Percentiles rank a stretch among this genome's conserved stretches.
phyloP scores from a whole-genome alignment of 92 coral and sea anemone species.

The Micromussa lordhowensis region DNA sequence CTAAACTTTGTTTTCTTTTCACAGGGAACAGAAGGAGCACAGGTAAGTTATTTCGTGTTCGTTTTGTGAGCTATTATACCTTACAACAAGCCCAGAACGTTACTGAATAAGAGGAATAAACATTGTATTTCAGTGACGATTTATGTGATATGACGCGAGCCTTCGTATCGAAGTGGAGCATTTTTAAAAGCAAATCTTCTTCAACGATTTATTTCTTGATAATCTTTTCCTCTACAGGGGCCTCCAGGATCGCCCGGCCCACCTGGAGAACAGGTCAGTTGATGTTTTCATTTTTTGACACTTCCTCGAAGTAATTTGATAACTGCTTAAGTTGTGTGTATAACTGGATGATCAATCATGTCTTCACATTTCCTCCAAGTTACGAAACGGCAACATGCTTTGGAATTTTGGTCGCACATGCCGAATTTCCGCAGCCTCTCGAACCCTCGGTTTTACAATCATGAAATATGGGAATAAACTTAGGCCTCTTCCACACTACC shows the following conservation, averaged over 20 bases:
- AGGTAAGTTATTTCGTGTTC: conserved; percentile 14
- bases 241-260: conserved; percentile 51
- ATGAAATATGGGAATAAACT: no score
- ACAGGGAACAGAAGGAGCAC: conserved; percentile 27
- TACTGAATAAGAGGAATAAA: not conserved
- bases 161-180: no score
- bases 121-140: not conserved
- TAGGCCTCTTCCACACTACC: no score
- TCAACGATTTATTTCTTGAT: not conserved
- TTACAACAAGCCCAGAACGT: not conserved
- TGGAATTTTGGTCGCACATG: no score
- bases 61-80: not conserved
- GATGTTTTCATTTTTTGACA: not conserved
- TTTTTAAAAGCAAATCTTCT: not conserved
- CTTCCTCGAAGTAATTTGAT: no score
- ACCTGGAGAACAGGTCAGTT: conserved; percentile 40
- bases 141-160: not conserved
- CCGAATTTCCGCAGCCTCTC: no score
- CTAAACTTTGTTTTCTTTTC: not conserved
- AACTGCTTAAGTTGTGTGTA: no score
- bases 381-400: no score
- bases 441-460: no score
- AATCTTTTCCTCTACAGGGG: conserved; percentile 5
- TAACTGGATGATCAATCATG: no score
- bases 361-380: not conserved